These are phyloP conservation scores for Macheiramphus alcinus DNA, from an alignment of 2,113 vertebrate genomes.

Conservation along the genomic window DNA sequence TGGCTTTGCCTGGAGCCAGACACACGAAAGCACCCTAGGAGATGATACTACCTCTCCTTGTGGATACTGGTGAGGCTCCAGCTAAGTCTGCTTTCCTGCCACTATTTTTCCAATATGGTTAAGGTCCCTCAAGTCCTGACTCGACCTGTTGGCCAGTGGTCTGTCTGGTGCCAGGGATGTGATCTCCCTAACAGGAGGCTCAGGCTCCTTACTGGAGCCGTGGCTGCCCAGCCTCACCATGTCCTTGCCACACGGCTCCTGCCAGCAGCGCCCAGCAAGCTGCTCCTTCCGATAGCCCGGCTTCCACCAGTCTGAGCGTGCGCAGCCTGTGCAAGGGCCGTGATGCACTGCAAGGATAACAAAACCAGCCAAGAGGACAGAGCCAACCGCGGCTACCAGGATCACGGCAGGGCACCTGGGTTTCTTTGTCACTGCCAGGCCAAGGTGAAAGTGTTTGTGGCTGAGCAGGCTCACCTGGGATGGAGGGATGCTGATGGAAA, in stretches of 20 bases:
- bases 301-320: background rate
- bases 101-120: background rate
- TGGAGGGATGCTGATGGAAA: background rate
- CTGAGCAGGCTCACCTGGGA: background rate
- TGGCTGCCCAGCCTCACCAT: background rate
- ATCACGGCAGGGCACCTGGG: background rate
- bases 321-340: background rate
- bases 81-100: background rate
- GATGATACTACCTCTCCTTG: background rate
- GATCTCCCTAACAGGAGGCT: background rate
- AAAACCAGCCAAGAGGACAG: constrained; percentile 30
- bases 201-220: background rate
- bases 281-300: background rate
- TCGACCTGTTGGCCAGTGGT: background rate
- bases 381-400: background rate
- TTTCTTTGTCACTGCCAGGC: background rate
- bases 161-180: background rate
- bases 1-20: background rate
- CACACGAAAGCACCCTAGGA: background rate
- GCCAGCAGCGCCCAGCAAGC: background rate
- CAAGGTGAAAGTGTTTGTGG: background rate
- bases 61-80: background rate
- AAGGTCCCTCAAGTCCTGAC: background rate
- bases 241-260: background rate
- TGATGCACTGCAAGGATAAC: constrained; percentile 11